Percentiles rank a stretch among this genome's conserved stretches.
phyloP scores from a whole-genome alignment of 2,797 vertebrate species.

The Poecilia velifera region DNA sequence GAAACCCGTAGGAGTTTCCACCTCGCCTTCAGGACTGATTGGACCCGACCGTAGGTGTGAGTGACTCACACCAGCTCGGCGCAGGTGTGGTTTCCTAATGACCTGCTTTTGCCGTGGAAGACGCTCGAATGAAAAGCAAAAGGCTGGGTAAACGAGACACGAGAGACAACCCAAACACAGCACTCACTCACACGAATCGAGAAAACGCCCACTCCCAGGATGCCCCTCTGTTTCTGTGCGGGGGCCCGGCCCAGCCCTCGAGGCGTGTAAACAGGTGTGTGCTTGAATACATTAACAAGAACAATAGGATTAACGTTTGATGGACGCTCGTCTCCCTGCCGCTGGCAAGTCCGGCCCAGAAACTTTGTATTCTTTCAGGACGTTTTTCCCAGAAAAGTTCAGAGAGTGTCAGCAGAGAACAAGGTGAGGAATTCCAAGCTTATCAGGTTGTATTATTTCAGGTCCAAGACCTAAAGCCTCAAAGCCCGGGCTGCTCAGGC shows the following conservation, averaged over 20 bases:
- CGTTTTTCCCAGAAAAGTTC: constrained; percentile 19
- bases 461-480: constrained; percentile 66
- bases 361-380: constrained; percentile 38
- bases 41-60: constrained; percentile 42
- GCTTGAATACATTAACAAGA: constrained; percentile 58
- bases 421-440: constrained; percentile 58
- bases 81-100: constrained; percentile 72
- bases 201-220: constrained; percentile 53
- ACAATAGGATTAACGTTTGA: constrained; percentile 53
- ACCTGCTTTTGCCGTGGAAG: constrained; percentile 57
- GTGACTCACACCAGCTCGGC: constrained; percentile 59
- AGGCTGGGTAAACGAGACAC: constrained; percentile 41
- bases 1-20: constrained; percentile 56
- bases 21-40: constrained; percentile 60
- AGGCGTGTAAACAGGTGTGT: constrained; percentile 70
- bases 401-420: constrained; percentile 26
- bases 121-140: constrained; percentile 40
- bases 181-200: constrained; percentile 29
- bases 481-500: constrained; percentile 61
- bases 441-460: constrained; percentile 74
- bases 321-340: constrained; percentile 54
- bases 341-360: constrained; percentile 29
- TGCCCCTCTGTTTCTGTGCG: constrained; percentile 56
- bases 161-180: constrained; percentile 30
- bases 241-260: constrained; percentile 67